Conservation (phyloP, 2,113 vertebrate species). For the Archilochus colubris region DNA sequence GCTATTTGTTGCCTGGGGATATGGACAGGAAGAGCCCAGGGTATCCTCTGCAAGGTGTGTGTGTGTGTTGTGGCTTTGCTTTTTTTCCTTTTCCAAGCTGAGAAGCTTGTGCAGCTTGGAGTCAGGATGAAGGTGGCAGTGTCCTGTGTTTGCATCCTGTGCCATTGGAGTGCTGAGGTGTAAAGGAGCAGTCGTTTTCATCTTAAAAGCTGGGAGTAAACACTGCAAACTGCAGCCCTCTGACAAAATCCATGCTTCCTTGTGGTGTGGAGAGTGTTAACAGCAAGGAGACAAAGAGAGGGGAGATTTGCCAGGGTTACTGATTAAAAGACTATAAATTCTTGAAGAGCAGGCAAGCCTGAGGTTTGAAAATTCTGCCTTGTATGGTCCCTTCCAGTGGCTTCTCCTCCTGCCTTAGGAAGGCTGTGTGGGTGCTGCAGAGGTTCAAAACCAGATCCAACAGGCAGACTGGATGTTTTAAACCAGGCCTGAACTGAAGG, state of each 20-base stretch:
- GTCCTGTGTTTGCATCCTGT: not conserved
- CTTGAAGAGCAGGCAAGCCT: not conserved
- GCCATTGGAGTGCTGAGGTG: not conserved
- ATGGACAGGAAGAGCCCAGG: not conserved
- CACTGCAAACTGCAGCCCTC: not conserved
- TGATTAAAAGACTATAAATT: not conserved
- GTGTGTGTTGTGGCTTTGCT: not conserved
- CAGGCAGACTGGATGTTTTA: not conserved
- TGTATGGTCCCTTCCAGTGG: not conserved
- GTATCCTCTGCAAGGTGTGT: fast-evolving
- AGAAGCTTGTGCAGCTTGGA: fast-evolving
- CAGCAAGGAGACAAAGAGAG: not conserved
- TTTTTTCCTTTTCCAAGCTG: not conserved
- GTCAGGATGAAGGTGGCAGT: not conserved
- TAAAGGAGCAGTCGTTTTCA: not conserved
- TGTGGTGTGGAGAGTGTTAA: not conserved
- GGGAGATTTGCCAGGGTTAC: not conserved
- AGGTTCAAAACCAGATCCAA: not conserved
- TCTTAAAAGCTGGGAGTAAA: not conserved
- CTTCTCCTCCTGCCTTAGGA: not conserved
- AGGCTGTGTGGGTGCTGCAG: not conserved
- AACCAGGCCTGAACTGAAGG: not conserved
- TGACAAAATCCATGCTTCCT: not conserved
- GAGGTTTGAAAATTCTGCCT: not conserved
- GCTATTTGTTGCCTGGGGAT: not conserved